These are phyloP conservation scores for Thysanoteuthis rhombus DNA, from an alignment of 2,888 invertebrate species.

Conservation along the genomic window DNA sequence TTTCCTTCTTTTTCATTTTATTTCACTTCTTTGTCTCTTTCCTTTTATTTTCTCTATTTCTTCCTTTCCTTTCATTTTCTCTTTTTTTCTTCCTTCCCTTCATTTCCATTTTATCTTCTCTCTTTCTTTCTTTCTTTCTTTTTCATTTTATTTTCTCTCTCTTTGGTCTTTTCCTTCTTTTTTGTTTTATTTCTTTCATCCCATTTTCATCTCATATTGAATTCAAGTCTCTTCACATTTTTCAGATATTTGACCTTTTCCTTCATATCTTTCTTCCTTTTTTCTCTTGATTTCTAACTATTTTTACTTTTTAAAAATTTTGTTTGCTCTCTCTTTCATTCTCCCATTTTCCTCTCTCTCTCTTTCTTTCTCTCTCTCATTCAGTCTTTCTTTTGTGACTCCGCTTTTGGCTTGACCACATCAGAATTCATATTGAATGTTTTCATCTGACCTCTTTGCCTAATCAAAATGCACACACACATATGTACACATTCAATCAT, in stretches of 20 bases:
- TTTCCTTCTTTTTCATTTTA: no score
- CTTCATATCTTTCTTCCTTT: background rate
- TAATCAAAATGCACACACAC: background rate
- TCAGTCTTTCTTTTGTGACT: background rate
- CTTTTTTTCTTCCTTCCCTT: no score
- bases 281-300: background rate
- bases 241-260: background rate
- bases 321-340: background rate
- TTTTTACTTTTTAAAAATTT: background rate
- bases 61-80: no score
- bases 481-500: background rate
- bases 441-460: background rate
- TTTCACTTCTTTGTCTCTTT: no score
- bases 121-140: no score
- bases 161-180: no score
- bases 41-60: no score
- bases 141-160: no score
- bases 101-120: no score
- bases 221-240: background rate
- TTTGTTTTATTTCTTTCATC: no score
- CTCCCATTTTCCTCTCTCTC: background rate
- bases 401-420: background rate
- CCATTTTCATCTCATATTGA: background rate
- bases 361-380: background rate
- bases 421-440: background rate